Conservation (phyloP, 2,113 vertebrate genomes). For the Holacanthus passer region DNA sequence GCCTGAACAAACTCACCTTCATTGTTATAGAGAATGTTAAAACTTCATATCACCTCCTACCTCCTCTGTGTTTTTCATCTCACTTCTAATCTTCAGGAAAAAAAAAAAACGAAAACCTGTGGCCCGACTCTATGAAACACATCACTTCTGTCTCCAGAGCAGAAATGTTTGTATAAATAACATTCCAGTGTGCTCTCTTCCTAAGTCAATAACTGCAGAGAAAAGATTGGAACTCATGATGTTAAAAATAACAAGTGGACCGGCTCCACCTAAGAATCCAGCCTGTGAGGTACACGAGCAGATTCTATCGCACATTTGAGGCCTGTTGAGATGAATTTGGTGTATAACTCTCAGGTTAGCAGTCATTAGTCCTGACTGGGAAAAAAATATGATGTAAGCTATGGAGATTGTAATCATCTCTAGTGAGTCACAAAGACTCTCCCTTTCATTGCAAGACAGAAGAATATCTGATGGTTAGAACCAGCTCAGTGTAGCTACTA, state of each 20-base stretch:
- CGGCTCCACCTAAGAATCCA: constrained; percentile 57
- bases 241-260: constrained; percentile 67
- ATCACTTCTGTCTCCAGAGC: constrained; percentile 53
- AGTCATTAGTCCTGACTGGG: neutral
- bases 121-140: constrained; percentile 14
- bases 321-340: neutral
- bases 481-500: neutral
- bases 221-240: constrained; percentile 62
- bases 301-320: neutral
- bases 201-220: constrained; percentile 74
- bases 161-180: constrained; percentile 76
- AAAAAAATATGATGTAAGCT: neutral
- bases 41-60: neutral
- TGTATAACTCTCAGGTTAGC: neutral
- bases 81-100: constrained; percentile 21
- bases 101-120: too few species aligned
- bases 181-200: constrained; percentile 75
- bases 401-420: neutral
- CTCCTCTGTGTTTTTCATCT: constrained; percentile 23
- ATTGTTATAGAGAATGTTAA: neutral
- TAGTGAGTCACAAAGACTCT: neutral
- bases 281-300: constrained; percentile 30
- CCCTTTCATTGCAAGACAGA: neutral
- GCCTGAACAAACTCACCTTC: neutral
- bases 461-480: neutral